Evolutionary conservation across 2,888 invertebrate species (phyloP).

Genomic region (Sturmia bella): DNA sequence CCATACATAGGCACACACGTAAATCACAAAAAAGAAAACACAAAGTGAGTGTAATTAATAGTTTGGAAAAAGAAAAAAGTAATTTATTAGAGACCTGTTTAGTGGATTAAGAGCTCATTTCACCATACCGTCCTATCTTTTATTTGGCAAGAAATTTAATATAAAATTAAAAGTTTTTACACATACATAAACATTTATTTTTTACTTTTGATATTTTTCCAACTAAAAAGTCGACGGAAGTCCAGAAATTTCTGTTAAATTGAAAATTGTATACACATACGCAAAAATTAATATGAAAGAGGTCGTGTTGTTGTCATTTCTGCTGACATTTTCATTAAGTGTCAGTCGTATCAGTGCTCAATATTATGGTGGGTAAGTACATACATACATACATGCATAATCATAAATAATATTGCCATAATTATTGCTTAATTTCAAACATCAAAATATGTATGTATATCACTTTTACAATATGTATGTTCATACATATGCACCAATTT

Average conservation of each 20-base stretch:
- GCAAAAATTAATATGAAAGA: constrained; percentile 46
- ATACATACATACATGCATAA: no score
- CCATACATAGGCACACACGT: background rate
- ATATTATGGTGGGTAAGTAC: constrained; percentile 65
- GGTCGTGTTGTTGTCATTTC: constrained; percentile 53
- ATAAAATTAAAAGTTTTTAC: background rate
- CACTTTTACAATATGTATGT: constrained; percentile 15
- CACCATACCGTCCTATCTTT: constrained; percentile 49
- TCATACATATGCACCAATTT: no score
- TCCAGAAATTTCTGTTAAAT: constrained; percentile 64
- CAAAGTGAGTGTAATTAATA: constrained; percentile 57
- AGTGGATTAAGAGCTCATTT: constrained; percentile 49
- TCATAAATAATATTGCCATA: constrained; percentile 5
- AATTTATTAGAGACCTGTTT: constrained; percentile 12
- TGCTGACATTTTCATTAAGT: constrained; percentile 54
- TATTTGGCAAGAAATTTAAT: constrained; percentile 68
- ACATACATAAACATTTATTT: constrained; percentile 11
- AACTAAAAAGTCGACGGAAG: constrained; percentile 55
- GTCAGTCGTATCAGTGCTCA: constrained; percentile 60
- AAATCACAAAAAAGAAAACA: constrained; percentile 20
- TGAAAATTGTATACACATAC: constrained; percentile 37
- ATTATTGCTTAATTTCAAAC: background rate
- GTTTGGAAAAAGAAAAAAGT: constrained; percentile 28
- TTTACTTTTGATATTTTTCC: constrained; percentile 20
- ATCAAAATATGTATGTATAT: background rate